phyloP scores from a whole-genome alignment of 2,888 invertebrate species.

The Cryptophagus acutangulus region DNA sequence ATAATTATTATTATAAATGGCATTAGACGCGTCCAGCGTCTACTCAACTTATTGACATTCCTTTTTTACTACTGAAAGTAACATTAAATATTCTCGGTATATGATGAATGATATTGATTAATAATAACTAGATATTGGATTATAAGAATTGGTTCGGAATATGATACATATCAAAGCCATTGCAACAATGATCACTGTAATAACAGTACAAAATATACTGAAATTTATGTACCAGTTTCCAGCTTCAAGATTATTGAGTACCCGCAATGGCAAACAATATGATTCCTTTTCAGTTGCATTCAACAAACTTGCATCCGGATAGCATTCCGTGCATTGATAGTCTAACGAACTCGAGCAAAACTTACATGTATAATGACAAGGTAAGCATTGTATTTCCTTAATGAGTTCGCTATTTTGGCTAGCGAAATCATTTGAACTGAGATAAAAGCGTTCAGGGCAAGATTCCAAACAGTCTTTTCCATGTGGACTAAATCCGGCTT shows the following conservation, averaged over 20 bases:
- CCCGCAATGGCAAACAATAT: conserved; percentile 42
- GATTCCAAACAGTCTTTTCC: conserved; percentile 56
- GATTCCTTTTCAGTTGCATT: conserved; percentile 42
- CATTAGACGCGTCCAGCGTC: too few species aligned
- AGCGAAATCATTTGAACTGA: conserved; percentile 33
- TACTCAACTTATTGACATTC: too few species aligned
- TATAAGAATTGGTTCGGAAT: too few species aligned
- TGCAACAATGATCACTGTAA: too few species aligned
- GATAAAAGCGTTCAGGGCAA: conserved; percentile 49
- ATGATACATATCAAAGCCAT: conserved; percentile 1
- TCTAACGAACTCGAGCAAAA: conserved; percentile 65
- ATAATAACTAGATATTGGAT: too few species aligned
- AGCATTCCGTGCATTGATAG: conserved; percentile 64
- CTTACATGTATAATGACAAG: conserved; percentile 72
- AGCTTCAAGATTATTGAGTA: too few species aligned
- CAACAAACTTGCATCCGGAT: conserved; percentile 58
- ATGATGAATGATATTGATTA: too few species aligned
- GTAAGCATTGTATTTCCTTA: conserved; percentile 51
- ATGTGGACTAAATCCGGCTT: conserved; percentile 56
- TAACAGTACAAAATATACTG: too few species aligned
- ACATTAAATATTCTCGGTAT: too few species aligned
- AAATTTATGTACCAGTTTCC: too few species aligned
- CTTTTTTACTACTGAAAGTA: too few species aligned
- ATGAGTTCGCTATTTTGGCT: conserved; percentile 25
- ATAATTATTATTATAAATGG: too few species aligned